Conservation (phyloP, 2,113 vertebrate genomes). For the Puffinus mauretanicus region DNA sequence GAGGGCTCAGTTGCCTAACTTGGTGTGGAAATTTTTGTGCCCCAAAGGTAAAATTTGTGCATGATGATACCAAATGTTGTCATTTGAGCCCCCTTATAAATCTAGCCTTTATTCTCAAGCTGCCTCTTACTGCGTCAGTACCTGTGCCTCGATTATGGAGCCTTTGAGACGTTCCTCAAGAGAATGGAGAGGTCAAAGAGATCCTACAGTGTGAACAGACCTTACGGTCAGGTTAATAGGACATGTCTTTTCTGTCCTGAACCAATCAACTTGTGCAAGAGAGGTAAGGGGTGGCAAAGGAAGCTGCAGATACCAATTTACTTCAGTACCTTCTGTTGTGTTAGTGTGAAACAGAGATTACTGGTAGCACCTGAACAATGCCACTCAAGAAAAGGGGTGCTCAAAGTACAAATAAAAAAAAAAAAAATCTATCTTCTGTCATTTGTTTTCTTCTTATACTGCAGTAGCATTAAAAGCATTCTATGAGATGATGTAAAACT, state of each 20-base stretch:
- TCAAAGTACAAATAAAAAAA: neutral
- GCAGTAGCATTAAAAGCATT: neutral
- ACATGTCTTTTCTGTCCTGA: neutral
- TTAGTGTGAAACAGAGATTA: neutral
- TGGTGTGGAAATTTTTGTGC: neutral
- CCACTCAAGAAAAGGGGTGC: neutral
- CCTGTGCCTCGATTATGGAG: neutral
- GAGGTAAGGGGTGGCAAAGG: neutral
- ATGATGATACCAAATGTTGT: neutral
- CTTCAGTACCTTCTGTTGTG: neutral
- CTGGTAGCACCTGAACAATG: neutral
- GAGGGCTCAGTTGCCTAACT: neutral
- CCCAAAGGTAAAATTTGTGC: neutral
- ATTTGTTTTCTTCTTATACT: neutral
- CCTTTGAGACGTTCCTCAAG: neutral
- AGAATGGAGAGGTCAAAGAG: neutral
- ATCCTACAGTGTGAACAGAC: neutral
- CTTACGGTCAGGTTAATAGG: neutral
- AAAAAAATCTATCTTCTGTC: neutral
- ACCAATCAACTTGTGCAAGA: accelerated
- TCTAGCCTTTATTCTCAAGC: neutral
- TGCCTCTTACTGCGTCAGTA: neutral
- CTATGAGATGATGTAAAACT: neutral
- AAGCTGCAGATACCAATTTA: neutral
- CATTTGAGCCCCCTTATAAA: neutral